These are phyloP conservation scores for Pyrochroa serraticornis DNA, from an alignment of 2,888 invertebrate species.

Conservation along the genomic window DNA sequence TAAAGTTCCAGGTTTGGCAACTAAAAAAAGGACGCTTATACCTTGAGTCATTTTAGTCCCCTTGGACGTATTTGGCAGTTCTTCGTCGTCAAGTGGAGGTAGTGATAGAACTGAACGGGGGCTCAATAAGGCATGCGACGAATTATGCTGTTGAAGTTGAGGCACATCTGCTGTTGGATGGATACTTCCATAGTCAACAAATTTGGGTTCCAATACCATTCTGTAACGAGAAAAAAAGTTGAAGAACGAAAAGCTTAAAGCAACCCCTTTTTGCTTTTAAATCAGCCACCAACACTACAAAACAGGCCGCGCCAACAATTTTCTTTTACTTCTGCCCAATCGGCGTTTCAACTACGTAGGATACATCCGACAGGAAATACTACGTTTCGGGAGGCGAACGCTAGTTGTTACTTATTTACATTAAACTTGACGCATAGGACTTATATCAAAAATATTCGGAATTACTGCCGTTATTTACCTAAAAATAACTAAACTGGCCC, in stretches of 20 bases:
- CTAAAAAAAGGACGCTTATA: slow-evolving; percentile 26
- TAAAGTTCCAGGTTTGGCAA: no score
- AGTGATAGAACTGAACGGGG: slow-evolving; percentile 47
- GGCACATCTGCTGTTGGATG: slow-evolving; percentile 57
- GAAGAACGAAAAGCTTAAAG: not conserved
- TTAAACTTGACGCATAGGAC: no score
- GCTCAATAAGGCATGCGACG: slow-evolving; percentile 50
- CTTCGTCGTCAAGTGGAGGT: slow-evolving; percentile 55
- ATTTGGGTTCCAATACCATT: slow-evolving; percentile 71
- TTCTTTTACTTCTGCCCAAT: no score
- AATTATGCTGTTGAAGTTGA: slow-evolving; percentile 48
- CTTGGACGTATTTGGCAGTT: slow-evolving; percentile 50
- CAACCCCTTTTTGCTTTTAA: not conserved
- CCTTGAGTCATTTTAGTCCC: slow-evolving; percentile 55
- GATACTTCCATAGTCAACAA: slow-evolving; percentile 69
- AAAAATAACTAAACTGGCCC: slow-evolving; percentile 8
- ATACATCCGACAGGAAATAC: no score
- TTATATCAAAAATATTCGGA: no score
- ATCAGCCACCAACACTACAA: no score
- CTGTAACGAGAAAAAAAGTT: slow-evolving; percentile 54
- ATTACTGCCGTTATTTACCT: slow-evolving; percentile 10
- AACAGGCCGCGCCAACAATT: no score
- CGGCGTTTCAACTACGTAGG: no score
- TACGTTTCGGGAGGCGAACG: no score
- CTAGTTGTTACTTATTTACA: no score